A percentile compares a stretch with the other conserved stretches of the same genome.
These are phyloP conservation scores for Cantharis lateralis DNA, from an alignment of 2,888 invertebrate species.

Conservation along the genomic window DNA sequence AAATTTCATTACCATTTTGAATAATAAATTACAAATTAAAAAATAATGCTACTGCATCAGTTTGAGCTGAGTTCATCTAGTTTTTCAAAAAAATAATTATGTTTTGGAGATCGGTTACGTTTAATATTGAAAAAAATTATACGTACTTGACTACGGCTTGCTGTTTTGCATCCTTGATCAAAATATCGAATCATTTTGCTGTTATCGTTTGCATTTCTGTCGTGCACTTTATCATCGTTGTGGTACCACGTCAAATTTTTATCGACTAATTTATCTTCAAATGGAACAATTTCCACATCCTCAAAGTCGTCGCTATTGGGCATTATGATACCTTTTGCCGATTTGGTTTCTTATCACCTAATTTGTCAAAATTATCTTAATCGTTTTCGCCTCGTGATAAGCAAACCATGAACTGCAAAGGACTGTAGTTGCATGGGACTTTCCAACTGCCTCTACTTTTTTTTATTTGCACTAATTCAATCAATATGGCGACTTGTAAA, in stretches of 20 bases:
- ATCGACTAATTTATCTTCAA: neutral
- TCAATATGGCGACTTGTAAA: neutral
- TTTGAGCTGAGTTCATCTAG: neutral
- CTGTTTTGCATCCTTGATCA: neutral
- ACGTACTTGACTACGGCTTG: neutral
- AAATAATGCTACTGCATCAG: neutral
- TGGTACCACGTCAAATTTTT: neutral
- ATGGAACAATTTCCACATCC: neutral
- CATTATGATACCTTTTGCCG: neutral
- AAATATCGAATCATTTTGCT: neutral
- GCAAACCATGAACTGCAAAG: neutral
- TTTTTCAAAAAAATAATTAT: neutral
- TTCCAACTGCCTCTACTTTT: neutral
- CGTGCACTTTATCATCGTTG: neutral
- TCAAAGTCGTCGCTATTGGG: neutral
- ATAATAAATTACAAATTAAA: neutral
- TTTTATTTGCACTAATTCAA: neutral
- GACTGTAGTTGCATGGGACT: neutral
- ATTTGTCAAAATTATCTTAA: neutral
- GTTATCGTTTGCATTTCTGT: neutral
- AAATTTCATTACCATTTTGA: neutral
- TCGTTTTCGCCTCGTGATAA: neutral
- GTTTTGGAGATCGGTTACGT: neutral
- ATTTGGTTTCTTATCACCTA: neutral
- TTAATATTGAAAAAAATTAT: neutral